A percentile compares a stretch with the other conserved stretches of the same genome.
phyloP scores from a whole-genome alignment of 2,113 vertebrate species.

The Thunnus thynnus region DNA sequence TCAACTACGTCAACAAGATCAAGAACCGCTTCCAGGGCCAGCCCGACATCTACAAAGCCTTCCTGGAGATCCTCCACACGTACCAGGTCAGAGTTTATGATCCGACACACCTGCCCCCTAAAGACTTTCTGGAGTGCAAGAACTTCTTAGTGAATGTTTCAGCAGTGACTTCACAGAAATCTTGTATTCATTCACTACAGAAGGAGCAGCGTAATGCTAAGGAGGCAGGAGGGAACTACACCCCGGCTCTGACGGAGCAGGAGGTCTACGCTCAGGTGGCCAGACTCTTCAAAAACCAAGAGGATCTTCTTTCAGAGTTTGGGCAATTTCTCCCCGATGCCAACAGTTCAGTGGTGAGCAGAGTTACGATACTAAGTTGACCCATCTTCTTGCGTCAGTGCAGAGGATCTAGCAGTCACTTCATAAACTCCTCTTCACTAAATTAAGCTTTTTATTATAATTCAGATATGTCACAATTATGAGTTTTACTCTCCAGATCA shows the following conservation, averaged over 20 bases:
- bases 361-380: neutral
- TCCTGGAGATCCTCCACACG: constrained; percentile 98
- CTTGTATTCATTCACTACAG: constrained; percentile 73
- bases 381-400: neutral
- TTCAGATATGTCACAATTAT: neutral
- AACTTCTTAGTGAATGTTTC: neutral
- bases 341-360: constrained; percentile 97
- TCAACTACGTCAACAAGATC: constrained; percentile 99
- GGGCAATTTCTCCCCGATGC: constrained; percentile 98
- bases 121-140: no score
- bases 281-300: constrained; percentile 98
- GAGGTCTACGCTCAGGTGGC: constrained; percentile 99
- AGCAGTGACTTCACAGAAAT: neutral
- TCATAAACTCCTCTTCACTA: neutral
- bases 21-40: constrained; percentile 99
- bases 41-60: constrained; percentile 99
- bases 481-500: no score
- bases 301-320: constrained; percentile 97
- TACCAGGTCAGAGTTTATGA: constrained; percentile 89
- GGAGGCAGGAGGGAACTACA: constrained; percentile 98
- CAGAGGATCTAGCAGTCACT: no score
- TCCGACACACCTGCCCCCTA: no score
- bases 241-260: constrained; percentile 95
- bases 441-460: neutral
- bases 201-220: constrained; percentile 99